Evolutionary conservation across 35 echinoderm and acorn worm species (phyloP).

Genomic region (Eucidaris tribuloides): DNA sequence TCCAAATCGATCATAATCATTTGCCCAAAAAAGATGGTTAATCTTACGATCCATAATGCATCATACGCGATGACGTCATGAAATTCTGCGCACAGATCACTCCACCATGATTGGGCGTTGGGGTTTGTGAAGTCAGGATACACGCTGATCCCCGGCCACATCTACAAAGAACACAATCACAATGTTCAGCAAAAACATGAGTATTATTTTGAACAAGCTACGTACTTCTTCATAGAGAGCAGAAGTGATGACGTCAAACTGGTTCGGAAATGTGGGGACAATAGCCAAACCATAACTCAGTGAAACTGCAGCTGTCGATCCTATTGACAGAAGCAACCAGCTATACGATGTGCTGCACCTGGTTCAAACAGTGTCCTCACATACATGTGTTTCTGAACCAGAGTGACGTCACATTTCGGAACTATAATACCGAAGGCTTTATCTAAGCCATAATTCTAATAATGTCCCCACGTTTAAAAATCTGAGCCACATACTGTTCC

Average conservation of each 20-base stretch:
- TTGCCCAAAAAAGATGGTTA: background rate
- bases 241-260: no score
- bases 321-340: background rate
- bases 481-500: no score
- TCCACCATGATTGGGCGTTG: constrained; percentile 44
- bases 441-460: no score
- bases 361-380: no score
- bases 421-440: no score
- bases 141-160: constrained; percentile 70
- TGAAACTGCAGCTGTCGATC: background rate
- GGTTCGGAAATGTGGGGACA: background rate
- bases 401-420: no score
- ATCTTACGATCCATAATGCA: constrained; percentile 87
- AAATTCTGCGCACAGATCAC: constrained; percentile 44
- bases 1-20: background rate
- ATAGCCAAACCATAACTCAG: no score
- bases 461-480: no score
- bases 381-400: no score
- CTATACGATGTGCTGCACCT: background rate
- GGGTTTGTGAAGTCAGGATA: constrained; percentile 69
- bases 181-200: background rate
- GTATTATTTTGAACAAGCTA: background rate
- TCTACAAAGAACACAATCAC: constrained; percentile 18
- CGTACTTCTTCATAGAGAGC: background rate
- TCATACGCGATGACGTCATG: constrained; percentile 57